These are phyloP conservation scores for Tauraco erythrolophus DNA, from an alignment of 2,113 vertebrate genomes.

Conservation along the genomic window DNA sequence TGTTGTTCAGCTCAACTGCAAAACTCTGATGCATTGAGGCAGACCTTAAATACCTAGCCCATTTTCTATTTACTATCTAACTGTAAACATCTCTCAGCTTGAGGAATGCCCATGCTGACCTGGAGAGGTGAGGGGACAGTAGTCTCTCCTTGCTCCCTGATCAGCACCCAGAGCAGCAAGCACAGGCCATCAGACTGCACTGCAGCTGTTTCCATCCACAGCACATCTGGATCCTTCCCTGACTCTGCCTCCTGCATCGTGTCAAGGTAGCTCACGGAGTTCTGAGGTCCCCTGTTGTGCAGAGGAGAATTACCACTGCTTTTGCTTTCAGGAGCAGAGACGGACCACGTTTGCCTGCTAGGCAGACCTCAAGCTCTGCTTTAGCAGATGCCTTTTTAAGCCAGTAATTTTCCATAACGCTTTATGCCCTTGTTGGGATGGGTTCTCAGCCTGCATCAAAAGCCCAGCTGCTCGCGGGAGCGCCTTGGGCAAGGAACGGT, in stretches of 20 bases:
- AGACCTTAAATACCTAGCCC: not conserved
- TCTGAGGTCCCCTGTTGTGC: not conserved
- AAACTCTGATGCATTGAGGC: not conserved
- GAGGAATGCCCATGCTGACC: not conserved
- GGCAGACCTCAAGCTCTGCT: not conserved
- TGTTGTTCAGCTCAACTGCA: not conserved
- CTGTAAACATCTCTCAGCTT: not conserved
- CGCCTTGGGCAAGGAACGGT: not conserved
- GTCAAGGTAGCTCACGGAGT: not conserved
- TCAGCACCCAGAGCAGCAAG: rapidly evolving
- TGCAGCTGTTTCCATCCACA: not conserved
- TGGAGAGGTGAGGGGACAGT: not conserved
- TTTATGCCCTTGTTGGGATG: no score
- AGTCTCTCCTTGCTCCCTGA: not conserved
- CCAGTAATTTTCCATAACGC: not conserved
- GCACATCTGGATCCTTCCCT: not conserved
- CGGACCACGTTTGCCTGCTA: not conserved
- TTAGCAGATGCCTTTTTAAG: not conserved
- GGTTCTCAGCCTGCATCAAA: no score
- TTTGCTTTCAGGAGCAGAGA: not conserved
- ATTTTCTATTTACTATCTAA: not conserved
- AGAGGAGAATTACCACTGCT: not conserved
- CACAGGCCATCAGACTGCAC: not conserved
- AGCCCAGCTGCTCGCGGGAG: not conserved
- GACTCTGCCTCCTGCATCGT: not conserved